phyloP scores from a whole-genome alignment of 2,888 invertebrate species.

The Ectemnius cavifrons region DNA sequence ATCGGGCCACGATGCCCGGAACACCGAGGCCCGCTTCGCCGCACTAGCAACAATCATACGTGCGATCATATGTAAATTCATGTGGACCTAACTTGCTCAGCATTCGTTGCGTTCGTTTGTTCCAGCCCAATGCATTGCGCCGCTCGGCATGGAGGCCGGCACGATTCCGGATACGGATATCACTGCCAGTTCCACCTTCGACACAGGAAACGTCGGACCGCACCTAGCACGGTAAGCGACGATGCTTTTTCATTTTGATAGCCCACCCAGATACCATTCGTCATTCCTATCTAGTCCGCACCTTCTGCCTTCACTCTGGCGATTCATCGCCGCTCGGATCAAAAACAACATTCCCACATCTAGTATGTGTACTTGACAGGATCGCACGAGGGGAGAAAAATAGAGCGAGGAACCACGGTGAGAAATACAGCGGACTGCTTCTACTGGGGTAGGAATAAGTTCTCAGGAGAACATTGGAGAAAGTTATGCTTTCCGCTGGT shows the following conservation, averaged over 20 bases:
- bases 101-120: constrained; percentile 50
- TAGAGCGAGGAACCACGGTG: too few relatives aligned
- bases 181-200: constrained; percentile 83
- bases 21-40: too few relatives aligned
- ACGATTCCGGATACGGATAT: constrained; percentile 82
- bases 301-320: constrained; percentile 47
- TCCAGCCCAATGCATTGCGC: constrained; percentile 81
- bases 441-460: neutral
- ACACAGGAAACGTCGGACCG: constrained; percentile 83
- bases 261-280: constrained; percentile 44
- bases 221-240: constrained; percentile 82
- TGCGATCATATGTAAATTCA: constrained; percentile 37
- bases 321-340: constrained; percentile 26
- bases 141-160: constrained; percentile 84
- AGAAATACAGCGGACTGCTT: too few relatives aligned
- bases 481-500: too few relatives aligned
- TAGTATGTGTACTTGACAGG: too few relatives aligned
- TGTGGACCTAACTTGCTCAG: constrained; percentile 26
- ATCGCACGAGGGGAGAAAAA: too few relatives aligned
- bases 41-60: constrained; percentile 17
- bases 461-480: too few relatives aligned
- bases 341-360: neutral
- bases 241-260: constrained; percentile 51
- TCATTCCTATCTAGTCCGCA: constrained; percentile 53
- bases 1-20: constrained; percentile 49